A percentile compares a stretch with the other conserved stretches of the same genome.
phyloP scores from a whole-genome alignment of 2,797 vertebrate genomes.

The Pempheris klunzingeri region DNA sequence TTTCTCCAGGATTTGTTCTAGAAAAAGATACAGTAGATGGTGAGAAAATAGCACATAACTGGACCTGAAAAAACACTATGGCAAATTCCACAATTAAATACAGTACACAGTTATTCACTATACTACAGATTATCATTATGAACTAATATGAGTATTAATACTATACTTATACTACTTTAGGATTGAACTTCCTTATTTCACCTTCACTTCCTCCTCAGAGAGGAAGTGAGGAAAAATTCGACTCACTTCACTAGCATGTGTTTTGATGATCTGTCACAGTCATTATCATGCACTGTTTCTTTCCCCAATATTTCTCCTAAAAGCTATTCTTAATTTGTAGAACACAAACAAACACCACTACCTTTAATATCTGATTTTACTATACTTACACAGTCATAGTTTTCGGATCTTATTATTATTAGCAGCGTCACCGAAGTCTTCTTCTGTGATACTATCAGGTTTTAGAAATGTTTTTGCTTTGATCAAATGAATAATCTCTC shows the following conservation, averaged over 20 bases:
- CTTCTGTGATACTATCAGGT: neutral
- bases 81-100: conserved; percentile 5
- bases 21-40: conserved; percentile 43
- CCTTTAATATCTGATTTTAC: neutral
- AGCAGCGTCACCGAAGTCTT: neutral
- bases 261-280: neutral
- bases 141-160: neutral
- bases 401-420: neutral
- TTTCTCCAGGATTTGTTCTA: conserved; percentile 97
- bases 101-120: no score
- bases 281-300: neutral
- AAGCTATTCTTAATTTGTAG: neutral
- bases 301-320: neutral
- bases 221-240: neutral
- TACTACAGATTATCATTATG: conserved; percentile 7
- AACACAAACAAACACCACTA: neutral
- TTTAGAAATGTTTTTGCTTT: conserved; percentile 8
- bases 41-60: conserved; percentile 20
- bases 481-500: neutral
- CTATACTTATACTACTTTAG: neutral
- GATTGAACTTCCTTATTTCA: conserved; percentile 11
- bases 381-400: neutral
- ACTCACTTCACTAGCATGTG: neutral
- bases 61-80: neutral
- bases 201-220: no score